Percentiles rank a stretch among this genome's conserved stretches.
These are phyloP conservation scores for Watersipora subatra DNA, from an alignment of 1,140 invertebrate species.

Conservation along the genomic window DNA sequence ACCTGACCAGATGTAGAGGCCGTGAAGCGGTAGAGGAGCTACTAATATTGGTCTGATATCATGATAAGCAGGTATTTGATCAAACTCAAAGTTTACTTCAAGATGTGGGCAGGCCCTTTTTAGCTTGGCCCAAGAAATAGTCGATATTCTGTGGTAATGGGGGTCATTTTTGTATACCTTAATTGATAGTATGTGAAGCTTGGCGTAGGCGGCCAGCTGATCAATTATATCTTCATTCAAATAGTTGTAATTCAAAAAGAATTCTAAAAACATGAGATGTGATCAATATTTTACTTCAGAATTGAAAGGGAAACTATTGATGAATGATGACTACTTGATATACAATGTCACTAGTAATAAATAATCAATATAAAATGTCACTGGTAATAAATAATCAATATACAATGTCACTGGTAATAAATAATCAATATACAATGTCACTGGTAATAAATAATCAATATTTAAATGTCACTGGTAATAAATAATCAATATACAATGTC, in stretches of 20 bases:
- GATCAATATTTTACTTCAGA: too few relatives aligned
- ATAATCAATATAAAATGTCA: too few relatives aligned
- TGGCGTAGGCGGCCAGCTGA: not conserved
- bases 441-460: too few relatives aligned
- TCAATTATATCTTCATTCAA: not conserved
- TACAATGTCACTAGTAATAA: too few relatives aligned
- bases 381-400: too few relatives aligned
- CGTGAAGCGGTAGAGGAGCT: not conserved
- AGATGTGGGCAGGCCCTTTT: not conserved
- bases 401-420: too few relatives aligned
- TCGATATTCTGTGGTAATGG: conserved; percentile 3
- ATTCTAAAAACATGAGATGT: not conserved
- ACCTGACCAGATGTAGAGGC: conserved; percentile 1
- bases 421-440: too few relatives aligned
- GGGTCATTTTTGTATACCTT: conserved; percentile 6
- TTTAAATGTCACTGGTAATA: too few relatives aligned
- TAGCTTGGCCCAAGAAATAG: not conserved
- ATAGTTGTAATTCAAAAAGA: conserved; percentile 4
- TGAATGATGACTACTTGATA: too few relatives aligned
- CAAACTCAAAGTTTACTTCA: conserved; percentile 5
- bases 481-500: too few relatives aligned
- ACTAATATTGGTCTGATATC: not conserved
- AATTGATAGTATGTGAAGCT: not conserved
- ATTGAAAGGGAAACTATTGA: too few relatives aligned
- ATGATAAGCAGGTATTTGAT: not conserved